Base-by-base conservation (phyloP, 2,113 vertebrate species). In the Xenopus borealis region DNA sequence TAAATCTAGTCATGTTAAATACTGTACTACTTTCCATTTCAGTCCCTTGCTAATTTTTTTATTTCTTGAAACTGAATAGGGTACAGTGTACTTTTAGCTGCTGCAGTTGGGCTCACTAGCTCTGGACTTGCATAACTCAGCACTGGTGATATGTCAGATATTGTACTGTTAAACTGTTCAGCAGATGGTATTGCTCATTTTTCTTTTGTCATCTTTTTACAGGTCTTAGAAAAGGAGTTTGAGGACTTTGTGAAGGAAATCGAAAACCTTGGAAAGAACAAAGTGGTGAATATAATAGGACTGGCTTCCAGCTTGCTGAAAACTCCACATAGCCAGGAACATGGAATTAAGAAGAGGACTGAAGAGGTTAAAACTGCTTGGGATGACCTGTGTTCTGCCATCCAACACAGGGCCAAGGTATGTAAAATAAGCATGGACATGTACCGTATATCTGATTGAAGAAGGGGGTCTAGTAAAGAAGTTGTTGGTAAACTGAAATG, bases 151-250 rank as follows among this genome's bases (percentile, higher is more conserved):
- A 40, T 40, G 5, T 7, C 5, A 2, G 5, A 40, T 40, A 40
- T 40, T 40, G 5, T 6, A 40, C 33, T 2, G 8, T 9, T 40
- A 40, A 40, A 40, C 5, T 40, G 8, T 40, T 6, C 33, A 40
- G 33, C 6, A 6, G 6, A 40, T 4, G 33, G 33, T 40, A 40
- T 40, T 6, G 33, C 14, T 16, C 8, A 50, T 47, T 27, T 62
- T 33, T 63, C 17, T 33, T 72, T 2, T 50, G 14, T 53, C 12
- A 64, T 80, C 67, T 23, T 78, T 72, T 73, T 12, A 0, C 82
- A 97, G 95, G 84, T 88, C 13, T 85, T 94, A 45, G 91, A 95
- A 88, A 92, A 94, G 80, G 92, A 90, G 79, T 89, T 95, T 84
- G 86, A 92, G 78, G 85, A 90, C 78, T 91, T 96, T 86, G 82